These are phyloP conservation scores for Raja brachyura DNA, from an alignment of 2,113 vertebrate species.

Conservation along the genomic window DNA sequence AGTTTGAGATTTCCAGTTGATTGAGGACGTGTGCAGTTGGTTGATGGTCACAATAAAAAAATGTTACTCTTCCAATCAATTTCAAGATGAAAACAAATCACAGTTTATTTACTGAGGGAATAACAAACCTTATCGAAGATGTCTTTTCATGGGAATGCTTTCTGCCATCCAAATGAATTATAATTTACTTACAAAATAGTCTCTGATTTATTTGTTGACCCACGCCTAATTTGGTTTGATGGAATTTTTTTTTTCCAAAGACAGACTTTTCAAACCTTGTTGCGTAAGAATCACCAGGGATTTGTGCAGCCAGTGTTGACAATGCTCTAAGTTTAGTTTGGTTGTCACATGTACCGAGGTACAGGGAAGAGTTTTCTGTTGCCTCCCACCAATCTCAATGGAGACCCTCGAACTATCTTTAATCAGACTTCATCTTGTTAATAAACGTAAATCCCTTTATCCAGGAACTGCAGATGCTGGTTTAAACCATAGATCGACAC, in stretches of 20 bases:
- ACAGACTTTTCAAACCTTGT: background rate
- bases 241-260: background rate
- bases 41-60: background rate
- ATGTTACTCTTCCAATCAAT: background rate
- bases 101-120: background rate
- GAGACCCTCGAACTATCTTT: no score
- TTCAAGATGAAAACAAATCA: background rate
- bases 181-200: background rate
- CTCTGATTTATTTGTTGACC: background rate
- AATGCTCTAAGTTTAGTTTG: no score
- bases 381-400: no score
- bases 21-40: background rate
- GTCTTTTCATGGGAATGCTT: background rate
- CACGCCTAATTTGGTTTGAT: background rate
- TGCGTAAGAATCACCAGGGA: background rate
- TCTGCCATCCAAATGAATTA: background rate
- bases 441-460: no score
- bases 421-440: no score
- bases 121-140: background rate
- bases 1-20: slow-evolving; percentile 7
- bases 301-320: background rate
- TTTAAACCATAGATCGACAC: no score
- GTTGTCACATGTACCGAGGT: no score
- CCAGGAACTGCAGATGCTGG: no score
- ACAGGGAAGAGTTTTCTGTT: no score